Base-by-base conservation (phyloP, 2,113 vertebrate genomes). In the Carlito syrichta region DNA sequence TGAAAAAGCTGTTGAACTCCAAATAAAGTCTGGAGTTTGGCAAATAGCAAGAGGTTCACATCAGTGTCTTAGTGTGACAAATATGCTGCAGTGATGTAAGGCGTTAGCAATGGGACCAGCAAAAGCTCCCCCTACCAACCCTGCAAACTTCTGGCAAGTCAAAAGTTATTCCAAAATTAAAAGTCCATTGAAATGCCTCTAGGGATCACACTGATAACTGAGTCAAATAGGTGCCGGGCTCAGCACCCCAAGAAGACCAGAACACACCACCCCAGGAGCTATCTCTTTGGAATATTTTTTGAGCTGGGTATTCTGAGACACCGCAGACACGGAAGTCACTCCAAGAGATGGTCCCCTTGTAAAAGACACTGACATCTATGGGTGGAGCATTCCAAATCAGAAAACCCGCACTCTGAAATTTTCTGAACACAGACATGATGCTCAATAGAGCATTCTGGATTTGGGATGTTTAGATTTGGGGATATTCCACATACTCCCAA, bases 61-160 rank as follows among this genome's bases (percentile, higher is more conserved):
- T 38, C 43, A 10, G 32, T 22, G 43, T 77, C 77, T 71, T 11
- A 38, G 56, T 69, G n/a, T 81, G 84, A 81, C n/a, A 45, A 30
- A 54, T 0, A 27, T 5, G 25, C 35, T 9, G 23, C 0, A 1
- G 40, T 52, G 40, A 85, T 2, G 10, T n/a, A 19, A 77, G 32
- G 77, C 8, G 63, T 17, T 20, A 78, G 8, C 48, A n/a, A 38
- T 0, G 38, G 62, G 60, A 32, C 14, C 13, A 25, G 43, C 22
- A 30, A 4, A 45, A 38, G 8, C 20, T n/a, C 8, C 38, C 40
- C 1, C 1, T 38, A 11, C 23, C 8, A 86, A 85, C n/a, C 35
- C 5, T 30, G 8, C 23, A 19, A 19, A 23, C 66, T 83, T 77
- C 69, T 50, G 27, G 25, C 14, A 66, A 73, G 78, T 63, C n/a